phyloP scores from a whole-genome alignment of 2,888 invertebrate genomes.

The Isotomurus palustris region DNA sequence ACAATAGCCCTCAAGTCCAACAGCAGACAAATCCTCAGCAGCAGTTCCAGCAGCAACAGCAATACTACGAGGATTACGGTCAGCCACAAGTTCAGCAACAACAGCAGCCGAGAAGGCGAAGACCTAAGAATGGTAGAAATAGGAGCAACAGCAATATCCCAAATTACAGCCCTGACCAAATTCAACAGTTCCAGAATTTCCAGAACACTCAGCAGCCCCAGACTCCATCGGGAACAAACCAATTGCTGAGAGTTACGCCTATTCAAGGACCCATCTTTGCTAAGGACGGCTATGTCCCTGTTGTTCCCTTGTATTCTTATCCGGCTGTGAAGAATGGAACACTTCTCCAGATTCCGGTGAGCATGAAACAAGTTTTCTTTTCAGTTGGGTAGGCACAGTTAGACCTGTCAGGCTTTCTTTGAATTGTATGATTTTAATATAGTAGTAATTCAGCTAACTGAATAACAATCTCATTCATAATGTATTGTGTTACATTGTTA shows the following conservation, averaged over 20 bases:
- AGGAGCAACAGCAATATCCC: constrained; percentile 8
- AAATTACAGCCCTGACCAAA: constrained; percentile 21
- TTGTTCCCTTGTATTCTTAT: constrained; percentile 79
- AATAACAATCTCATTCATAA: no score
- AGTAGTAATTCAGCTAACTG: no score
- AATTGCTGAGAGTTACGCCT: constrained; percentile 66
- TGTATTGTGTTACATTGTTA: no score
- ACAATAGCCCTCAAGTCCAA: background rate
- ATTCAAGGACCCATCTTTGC: constrained; percentile 82
- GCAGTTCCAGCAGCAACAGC: constrained; percentile 25
- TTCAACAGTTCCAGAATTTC: constrained; percentile 15
- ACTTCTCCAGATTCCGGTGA: constrained; percentile 85
- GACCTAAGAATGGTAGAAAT: constrained; percentile 12
- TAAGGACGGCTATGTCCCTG: constrained; percentile 79
- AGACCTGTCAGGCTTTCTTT: no score
- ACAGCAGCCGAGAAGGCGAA: constrained; percentile 11
- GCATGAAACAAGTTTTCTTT: constrained; percentile 49
- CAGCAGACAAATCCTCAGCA: constrained; percentile 19
- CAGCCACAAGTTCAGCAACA: constrained; percentile 12
- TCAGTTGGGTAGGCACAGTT: no score
- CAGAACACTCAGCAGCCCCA: constrained; percentile 1
- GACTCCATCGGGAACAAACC: background rate
- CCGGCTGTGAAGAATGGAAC: constrained; percentile 79
- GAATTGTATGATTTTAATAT: no score
- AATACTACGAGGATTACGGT: background rate